Evolutionary conservation across 2,888 invertebrate species (phyloP).

Genomic region (Dicycla oo): DNA sequence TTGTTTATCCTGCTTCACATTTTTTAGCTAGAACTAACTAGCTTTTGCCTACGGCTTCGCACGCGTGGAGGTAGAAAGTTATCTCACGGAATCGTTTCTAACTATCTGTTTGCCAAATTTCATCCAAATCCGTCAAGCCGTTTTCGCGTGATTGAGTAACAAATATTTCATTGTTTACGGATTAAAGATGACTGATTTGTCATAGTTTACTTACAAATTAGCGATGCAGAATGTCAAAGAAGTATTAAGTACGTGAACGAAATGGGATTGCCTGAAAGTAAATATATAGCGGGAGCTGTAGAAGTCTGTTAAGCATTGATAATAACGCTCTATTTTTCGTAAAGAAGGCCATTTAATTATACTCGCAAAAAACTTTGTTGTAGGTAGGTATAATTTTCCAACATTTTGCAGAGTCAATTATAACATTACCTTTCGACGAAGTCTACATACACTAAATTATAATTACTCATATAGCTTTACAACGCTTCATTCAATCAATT

Average conservation of each 20-base stretch:
- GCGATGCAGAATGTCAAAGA: no score
- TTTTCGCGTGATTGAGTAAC: no score
- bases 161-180: no score
- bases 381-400: background rate
- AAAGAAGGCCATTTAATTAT: background rate
- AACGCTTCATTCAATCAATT: constrained; percentile 35
- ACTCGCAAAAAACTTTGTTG: background rate
- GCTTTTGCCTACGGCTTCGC: no score
- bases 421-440: background rate
- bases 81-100: no score
- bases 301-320: background rate
- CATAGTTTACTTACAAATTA: no score
- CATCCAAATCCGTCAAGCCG: no score
- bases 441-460: constrained; percentile 6
- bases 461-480: constrained; percentile 33
- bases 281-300: background rate
- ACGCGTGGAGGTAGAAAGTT: no score
- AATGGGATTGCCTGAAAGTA: background rate
- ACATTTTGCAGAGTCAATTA: constrained; percentile 2
- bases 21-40: no score
- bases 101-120: no score
- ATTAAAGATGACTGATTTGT: no score
- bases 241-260: background rate
- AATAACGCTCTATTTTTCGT: background rate
- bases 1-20: background rate